Evolutionary conservation across 2,888 invertebrate genomes (phyloP).

Genomic region (Cistogaster globosa): DNA sequence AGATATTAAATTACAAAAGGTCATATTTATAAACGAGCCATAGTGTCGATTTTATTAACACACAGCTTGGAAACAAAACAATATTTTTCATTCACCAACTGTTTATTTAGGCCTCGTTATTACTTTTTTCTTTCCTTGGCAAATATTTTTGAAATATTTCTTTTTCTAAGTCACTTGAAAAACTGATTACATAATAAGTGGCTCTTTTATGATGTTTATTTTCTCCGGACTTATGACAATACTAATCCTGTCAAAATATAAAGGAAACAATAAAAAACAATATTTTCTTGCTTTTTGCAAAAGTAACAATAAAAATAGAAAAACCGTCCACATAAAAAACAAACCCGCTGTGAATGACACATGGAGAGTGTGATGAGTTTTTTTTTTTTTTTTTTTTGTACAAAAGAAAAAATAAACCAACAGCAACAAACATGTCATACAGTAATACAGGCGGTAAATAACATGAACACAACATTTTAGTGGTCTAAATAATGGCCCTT

Average conservation of each 20-base stretch:
- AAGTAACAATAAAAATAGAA: conserved; percentile 36
- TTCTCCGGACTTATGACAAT: conserved; percentile 68
- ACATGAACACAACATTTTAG: conserved; percentile 49
- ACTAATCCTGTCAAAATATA: conserved; percentile 69
- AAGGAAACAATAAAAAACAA: conserved; percentile 69
- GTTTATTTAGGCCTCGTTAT: conserved; percentile 28
- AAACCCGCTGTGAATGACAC: conserved; percentile 70
- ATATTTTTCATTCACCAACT: conserved; percentile 9
- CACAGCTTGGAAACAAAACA: neutral
- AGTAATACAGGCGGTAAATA: conserved; percentile 43
- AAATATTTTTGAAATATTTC: conserved; percentile 15
- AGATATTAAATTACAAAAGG: no score
- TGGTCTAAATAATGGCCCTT: conserved; percentile 61
- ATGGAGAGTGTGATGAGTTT: conserved; percentile 61
- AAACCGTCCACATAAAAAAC: conserved; percentile 38
- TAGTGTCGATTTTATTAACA: neutral
- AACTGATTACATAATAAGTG: conserved; percentile 70
- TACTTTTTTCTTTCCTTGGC: conserved; percentile 1
- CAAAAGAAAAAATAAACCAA: conserved; percentile 31
- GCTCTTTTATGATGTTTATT: conserved; percentile 63
- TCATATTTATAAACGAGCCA: neutral
- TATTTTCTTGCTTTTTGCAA: conserved; percentile 55
- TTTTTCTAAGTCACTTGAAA: conserved; percentile 26
- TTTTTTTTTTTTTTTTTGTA: neutral
- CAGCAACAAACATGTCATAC: conserved; percentile 61